phyloP scores from a whole-genome alignment of 1,140 invertebrate genomes.

The Brachionus asplanchnoidis region DNA sequence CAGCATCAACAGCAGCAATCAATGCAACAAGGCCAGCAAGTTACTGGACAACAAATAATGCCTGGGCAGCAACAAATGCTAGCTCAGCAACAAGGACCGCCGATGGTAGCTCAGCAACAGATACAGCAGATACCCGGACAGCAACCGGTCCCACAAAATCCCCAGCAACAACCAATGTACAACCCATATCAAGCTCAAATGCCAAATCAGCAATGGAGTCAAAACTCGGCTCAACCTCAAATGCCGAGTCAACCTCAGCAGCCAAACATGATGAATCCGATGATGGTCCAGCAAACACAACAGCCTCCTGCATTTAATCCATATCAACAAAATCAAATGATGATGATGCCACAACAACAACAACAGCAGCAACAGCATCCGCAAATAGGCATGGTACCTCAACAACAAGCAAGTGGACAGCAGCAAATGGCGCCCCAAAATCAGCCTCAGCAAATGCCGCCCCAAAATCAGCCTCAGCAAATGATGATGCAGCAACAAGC shows the following conservation, averaged over 20 bases:
- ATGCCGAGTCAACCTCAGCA: background rate
- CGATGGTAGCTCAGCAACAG: background rate
- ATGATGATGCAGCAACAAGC: constrained; percentile 27
- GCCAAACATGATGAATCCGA: background rate
- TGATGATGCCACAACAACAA: constrained; percentile 27
- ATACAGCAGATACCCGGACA: background rate
- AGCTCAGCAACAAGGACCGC: background rate
- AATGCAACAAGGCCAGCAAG: background rate
- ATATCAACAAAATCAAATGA: constrained; percentile 24
- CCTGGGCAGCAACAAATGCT: background rate
- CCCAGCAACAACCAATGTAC: background rate
- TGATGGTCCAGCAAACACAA: constrained; percentile 30
- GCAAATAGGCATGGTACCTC: background rate
- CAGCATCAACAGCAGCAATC: background rate
- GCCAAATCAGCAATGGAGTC: background rate
- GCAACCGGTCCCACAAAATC: background rate
- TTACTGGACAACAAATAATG: background rate
- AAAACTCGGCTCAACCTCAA: background rate
- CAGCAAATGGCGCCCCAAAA: background rate
- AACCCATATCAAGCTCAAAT: background rate
- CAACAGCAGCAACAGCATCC: background rate
- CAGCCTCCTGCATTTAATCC: background rate
- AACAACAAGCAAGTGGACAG: background rate
- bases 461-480: background rate
- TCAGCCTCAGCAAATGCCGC: background rate